phyloP scores from a whole-genome alignment of 2,113 vertebrate species.

The Callocephalon fimbriatum region DNA sequence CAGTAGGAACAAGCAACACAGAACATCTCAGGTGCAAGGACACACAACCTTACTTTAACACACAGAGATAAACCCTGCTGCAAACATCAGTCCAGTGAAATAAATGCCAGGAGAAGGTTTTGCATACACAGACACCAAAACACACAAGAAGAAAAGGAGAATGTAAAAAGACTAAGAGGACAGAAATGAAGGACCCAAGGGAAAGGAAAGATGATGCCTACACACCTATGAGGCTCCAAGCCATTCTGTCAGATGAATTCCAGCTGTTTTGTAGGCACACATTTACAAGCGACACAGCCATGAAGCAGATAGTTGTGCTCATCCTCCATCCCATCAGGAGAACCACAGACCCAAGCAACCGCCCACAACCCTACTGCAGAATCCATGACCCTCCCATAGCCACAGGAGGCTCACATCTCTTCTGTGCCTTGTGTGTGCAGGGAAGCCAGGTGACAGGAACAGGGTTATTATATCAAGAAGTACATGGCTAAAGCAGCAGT shows the following conservation, averaged over 20 bases:
- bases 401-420: background rate
- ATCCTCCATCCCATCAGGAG: background rate
- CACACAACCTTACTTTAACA: background rate
- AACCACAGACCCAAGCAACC: background rate
- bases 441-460: background rate
- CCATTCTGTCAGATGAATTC: background rate
- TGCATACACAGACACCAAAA: background rate
- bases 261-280: background rate
- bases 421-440: background rate
- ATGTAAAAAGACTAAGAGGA: background rate
- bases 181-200: background rate
- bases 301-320: background rate
- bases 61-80: background rate
- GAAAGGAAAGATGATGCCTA: background rate
- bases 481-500: background rate
- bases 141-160: background rate
- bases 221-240: background rate
- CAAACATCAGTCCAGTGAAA: background rate
- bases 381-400: background rate
- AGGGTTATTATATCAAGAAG: background rate
- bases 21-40: background rate
- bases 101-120: background rate
- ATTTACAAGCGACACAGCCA: background rate
- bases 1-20: background rate
- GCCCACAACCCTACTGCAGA: background rate